Base-by-base conservation (phyloP, 2,113 vertebrate species). In the Melospiza melodia region DNA sequence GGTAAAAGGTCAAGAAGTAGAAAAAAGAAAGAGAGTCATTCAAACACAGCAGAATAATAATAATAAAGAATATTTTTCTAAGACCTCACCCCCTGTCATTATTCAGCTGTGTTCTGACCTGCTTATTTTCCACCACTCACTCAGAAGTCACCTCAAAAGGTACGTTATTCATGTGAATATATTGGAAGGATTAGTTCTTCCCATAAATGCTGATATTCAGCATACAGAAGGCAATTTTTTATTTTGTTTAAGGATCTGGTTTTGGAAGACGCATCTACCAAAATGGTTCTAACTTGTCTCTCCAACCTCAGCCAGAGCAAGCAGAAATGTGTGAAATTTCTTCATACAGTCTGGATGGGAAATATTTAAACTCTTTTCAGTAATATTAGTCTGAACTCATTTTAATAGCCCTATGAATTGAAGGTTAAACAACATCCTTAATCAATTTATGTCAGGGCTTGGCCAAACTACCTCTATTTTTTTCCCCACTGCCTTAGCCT, bases 1-100 rank as follows among this genome's bases (percentile, higher is more conserved):
- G 74, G 83, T 68, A 86, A 92, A 85, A 86, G 46, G n/a, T 90
- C 82, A 95, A 83, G 61, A 44, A 92, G n/a, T 7, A 67, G 13
- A 41, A 55, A 77, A 91, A 89, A 74, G 58, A 33, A 44, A 84
- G 49, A 33, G 6, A 80, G 8, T 17, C 8, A n/a, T 41, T 35
- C 2, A 13, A 92, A 78, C 17, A 39, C 10, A 4, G 14, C 27
- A 80, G 78, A 86, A 65, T 31, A 90, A 63, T 67, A 86, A 65
- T 31, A 90, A 63, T 67, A 61, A 61, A 39, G n/a, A 57, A 27
- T 69, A 39, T 72, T 94, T 93, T 88, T 81, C 48, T 84, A 62
- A 90, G 35, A 30, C 23, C 28, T 82, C 11, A 52, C 15, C 19
- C 1, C 0, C 25, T 77, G 9, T 41, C 23, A 33, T 66, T 57